Evolutionary conservation across 2,797 vertebrate species (phyloP), one percentile per base, ranked within the genome.

Genomic region (Cacajao melanocephalus): DNA sequence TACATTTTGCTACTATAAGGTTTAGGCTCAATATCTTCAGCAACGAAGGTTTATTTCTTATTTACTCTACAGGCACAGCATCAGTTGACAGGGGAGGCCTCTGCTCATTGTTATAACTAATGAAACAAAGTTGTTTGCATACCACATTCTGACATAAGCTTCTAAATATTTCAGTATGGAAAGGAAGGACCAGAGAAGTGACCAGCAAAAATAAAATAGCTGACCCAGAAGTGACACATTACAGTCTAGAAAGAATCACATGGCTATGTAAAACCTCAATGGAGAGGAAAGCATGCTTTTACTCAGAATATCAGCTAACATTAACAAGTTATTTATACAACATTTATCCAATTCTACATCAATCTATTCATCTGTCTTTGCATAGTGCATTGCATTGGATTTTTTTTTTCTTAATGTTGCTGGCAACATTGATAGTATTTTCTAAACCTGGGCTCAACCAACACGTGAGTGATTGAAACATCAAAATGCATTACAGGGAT

Each of bases 401-500:
- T 15, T 52, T 89, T 39, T 90, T 96, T 26, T 10, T 81, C 73
- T 67, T 4, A 39, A 17, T 58, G 33, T 78, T 28, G 26, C 48
- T 76, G 52, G 28, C 22, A 79, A 75, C 28, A 83, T 80, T 61
- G 64, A 67, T n/a, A 50, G 17, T 48, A 70, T 89, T 95, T 67
- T 90, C 14, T 50, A 89, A 94, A 93, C 33, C 44, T 88, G 48
- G 44, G 10, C 22, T 95, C 17, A 52, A 22, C 33, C 19, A 82
- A 72, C 26, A 70, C 7, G n/a, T 85, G 44, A 78, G 75, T 92
- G 67, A 84, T 4, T 81, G 39, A 96, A 93, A 96, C 33, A 94
- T 97, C 61, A 97, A 94, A 94, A 72, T 79, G 70, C 12, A 30
- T 97, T 93, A 81, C 10, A 84, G 33, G 57, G 83, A 93, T 95